These are phyloP conservation scores for Procambarus virginalis DNA, from an alignment of 1,140 invertebrate genomes.

Conservation along the genomic window DNA sequence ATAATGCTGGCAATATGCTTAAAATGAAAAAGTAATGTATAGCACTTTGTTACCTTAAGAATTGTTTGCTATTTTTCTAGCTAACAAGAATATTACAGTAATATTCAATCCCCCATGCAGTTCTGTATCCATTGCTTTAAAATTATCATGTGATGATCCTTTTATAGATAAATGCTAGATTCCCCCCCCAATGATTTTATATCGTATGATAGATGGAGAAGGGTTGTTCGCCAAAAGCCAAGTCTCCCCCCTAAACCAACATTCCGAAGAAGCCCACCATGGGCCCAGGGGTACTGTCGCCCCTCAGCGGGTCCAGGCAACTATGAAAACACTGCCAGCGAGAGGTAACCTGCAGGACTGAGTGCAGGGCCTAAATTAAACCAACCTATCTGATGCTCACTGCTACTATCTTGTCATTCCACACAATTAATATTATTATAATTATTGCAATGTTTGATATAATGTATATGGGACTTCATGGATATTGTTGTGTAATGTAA, in stretches of 20 bases:
- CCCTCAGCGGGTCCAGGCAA: constrained; percentile 68
- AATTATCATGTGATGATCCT: neutral
- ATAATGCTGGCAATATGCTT: neutral
- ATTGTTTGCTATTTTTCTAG: neutral
- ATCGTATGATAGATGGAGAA: constrained; percentile 61
- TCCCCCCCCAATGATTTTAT: constrained; percentile 36
- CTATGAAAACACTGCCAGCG: constrained; percentile 64
- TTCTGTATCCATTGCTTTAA: neutral
- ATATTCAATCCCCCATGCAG: neutral
- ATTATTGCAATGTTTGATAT: neutral
- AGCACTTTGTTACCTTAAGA: neutral
- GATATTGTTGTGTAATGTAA: neutral
- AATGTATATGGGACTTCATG: neutral
- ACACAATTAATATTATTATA: neutral
- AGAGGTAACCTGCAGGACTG: constrained; percentile 58
- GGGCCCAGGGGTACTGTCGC: constrained; percentile 60
- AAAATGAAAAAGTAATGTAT: neutral
- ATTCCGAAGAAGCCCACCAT: constrained; percentile 59
- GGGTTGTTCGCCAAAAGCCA: constrained; percentile 65
- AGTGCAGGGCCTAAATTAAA: neutral
- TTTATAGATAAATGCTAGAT: neutral
- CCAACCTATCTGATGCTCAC: constrained; percentile 28
- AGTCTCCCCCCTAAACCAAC: constrained; percentile 64
- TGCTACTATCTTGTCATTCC: neutral
- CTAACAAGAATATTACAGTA: neutral